A percentile compares a stretch with the other conserved stretches of the same genome.
phyloP scores from a whole-genome alignment of 2,888 invertebrate genomes.

The Scrobipalpa costella region DNA sequence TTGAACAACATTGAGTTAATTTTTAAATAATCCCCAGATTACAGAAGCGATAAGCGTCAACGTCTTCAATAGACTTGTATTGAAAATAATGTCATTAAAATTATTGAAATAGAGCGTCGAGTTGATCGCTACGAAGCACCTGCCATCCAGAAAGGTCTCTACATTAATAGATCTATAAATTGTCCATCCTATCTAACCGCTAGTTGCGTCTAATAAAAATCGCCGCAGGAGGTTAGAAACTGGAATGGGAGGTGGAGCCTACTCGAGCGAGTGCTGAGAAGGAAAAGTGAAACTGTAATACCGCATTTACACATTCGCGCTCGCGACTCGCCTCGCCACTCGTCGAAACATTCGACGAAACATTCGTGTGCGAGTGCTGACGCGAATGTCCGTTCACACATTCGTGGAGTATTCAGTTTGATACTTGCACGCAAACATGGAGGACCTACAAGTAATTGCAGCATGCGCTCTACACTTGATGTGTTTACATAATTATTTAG shows the following conservation, averaged over 20 bases:
- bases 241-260: slow-evolving; percentile 18
- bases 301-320: too few species aligned
- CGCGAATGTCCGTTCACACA: too few species aligned
- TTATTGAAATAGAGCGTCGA: background rate
- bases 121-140: background rate
- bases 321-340: too few species aligned
- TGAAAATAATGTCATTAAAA: background rate
- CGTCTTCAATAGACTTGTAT: background rate
- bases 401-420: too few species aligned
- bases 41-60: background rate
- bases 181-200: slow-evolving; percentile 20
- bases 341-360: too few species aligned
- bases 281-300: slow-evolving; percentile 78
- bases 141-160: slow-evolving; percentile 2
- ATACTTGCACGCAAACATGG: too few species aligned
- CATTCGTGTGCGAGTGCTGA: too few species aligned
- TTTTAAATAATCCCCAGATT: slow-evolving; percentile 16
- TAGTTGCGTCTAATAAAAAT: slow-evolving; percentile 31
- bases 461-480: too few species aligned
- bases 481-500: too few species aligned
- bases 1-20: slow-evolving; percentile 6
- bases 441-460: too few species aligned
- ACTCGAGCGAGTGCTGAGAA: slow-evolving; percentile 38
- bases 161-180: slow-evolving; percentile 17
- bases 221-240: slow-evolving; percentile 28